Percentiles rank a stretch among this genome's conserved stretches.
These are phyloP conservation scores for Pyrocephalus nanus DNA, from an alignment of 2,797 vertebrate species.

Conservation along the genomic window DNA sequence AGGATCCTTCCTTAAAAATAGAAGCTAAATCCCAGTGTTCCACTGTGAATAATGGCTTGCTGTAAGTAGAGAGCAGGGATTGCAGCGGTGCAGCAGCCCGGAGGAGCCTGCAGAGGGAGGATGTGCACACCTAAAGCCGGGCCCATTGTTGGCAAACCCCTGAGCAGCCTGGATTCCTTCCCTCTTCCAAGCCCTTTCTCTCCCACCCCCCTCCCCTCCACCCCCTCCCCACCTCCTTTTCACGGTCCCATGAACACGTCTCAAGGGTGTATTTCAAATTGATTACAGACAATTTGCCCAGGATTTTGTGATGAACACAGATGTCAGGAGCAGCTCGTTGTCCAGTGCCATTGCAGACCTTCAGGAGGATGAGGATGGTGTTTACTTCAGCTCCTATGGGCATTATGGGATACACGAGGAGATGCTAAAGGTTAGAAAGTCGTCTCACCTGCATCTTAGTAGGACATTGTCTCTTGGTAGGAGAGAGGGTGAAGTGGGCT, in stretches of 20 bases:
- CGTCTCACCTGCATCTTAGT: not conserved
- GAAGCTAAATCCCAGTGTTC: rapidly evolving
- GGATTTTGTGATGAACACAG: conserved; percentile 89
- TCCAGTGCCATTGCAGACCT: conserved; percentile 81
- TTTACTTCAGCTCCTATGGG: conserved; percentile 97
- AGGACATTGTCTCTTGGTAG: not conserved
- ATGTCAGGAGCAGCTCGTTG: conserved; percentile 71
- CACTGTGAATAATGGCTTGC: not conserved
- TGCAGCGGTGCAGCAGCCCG: not conserved
- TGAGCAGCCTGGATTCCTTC: not conserved
- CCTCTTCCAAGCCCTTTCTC: not conserved
- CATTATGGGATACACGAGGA: conserved; percentile 95
- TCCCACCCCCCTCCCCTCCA: not conserved
- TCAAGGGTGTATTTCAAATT: conserved; percentile 81
- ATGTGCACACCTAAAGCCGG: not conserved
- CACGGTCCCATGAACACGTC: conserved; percentile 57
- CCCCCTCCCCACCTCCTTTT: not conserved
- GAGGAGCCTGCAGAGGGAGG: conserved; percentile 75
- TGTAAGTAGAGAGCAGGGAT: not conserved
- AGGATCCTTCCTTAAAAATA: not conserved
- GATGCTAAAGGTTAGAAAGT: conserved; percentile 94
- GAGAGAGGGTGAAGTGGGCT: not conserved
- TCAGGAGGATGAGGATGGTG: conserved; percentile 89
- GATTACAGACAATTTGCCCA: conserved; percentile 89
- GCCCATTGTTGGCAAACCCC: not conserved